Evolutionary conservation across 2,113 vertebrate genomes (phyloP).

Genomic region (Irena cyanogastra): DNA sequence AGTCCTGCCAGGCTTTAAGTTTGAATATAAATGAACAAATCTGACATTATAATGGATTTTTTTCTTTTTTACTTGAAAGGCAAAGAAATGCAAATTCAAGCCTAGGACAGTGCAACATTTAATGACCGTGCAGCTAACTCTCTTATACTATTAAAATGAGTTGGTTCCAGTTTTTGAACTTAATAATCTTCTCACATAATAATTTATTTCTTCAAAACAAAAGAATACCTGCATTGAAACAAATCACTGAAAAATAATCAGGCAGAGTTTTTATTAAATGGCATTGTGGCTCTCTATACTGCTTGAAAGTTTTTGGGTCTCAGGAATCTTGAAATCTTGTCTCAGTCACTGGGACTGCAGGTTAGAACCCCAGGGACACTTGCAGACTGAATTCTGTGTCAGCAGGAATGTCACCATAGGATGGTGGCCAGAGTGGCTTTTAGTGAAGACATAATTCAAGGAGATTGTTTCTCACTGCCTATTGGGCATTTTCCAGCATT

Average conservation of each 20-base stretch:
- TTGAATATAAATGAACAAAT: conserved; percentile 20
- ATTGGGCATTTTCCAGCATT: background rate
- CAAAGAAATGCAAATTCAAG: conserved; percentile 13
- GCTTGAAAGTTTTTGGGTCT: background rate
- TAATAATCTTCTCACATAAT: background rate
- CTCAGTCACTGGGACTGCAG: background rate
- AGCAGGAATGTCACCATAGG: background rate
- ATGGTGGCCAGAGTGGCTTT: background rate
- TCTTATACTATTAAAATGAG: background rate
- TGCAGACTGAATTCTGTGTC: background rate
- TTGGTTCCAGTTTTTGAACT: background rate
- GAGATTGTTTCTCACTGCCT: background rate
- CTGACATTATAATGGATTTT: background rate
- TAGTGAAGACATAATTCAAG: background rate
- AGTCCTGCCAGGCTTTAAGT: background rate
- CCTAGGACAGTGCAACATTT: background rate
- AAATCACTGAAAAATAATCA: background rate
- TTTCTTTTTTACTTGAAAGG: background rate
- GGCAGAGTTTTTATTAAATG: background rate
- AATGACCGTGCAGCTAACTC: background rate
- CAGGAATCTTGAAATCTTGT: background rate
- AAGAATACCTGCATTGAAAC: background rate
- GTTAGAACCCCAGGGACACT: background rate
- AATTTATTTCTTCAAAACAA: background rate
- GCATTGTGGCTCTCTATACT: background rate